Conservation (phyloP, 1,140 invertebrate genomes). For the Brachionus angularis region DNA sequence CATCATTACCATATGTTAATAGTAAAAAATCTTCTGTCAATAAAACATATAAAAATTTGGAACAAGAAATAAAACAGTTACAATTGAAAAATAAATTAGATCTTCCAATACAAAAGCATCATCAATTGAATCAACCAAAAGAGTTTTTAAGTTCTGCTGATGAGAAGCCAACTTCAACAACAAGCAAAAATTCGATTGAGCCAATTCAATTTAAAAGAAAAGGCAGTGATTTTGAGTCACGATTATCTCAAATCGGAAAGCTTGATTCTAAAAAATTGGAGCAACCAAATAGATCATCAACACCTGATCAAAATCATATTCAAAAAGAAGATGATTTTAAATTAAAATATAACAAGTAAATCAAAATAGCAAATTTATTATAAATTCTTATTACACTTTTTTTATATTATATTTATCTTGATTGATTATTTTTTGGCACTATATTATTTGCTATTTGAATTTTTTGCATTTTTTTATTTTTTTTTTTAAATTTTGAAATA, state of each 20-base stretch:
- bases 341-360: constrained; percentile 33
- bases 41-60: background rate
- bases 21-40: constrained; percentile 2
- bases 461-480: too few relatives aligned
- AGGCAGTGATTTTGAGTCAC: constrained; percentile 26
- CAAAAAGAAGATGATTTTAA: constrained; percentile 9
- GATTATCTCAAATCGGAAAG: background rate
- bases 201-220: too few relatives aligned
- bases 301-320: too few relatives aligned
- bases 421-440: background rate
- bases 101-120: background rate
- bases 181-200: background rate
- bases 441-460: too few relatives aligned
- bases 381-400: too few relatives aligned
- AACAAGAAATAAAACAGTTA: constrained; percentile 30
- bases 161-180: constrained; percentile 5
- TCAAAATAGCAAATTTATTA: too few relatives aligned
- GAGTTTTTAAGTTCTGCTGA: background rate
- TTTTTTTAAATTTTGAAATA: too few relatives aligned
- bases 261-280: constrained; percentile 2
- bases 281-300: constrained; percentile 8
- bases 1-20: too few relatives aligned
- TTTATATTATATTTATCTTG: background rate
- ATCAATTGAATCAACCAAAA: constrained; percentile 4
- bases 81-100: constrained; percentile 25